Percentiles rank a stretch among this genome's conserved stretches.
Evolutionary conservation across 2,888 invertebrate species (phyloP).

Genomic region (Netelia fuscicornis): DNA sequence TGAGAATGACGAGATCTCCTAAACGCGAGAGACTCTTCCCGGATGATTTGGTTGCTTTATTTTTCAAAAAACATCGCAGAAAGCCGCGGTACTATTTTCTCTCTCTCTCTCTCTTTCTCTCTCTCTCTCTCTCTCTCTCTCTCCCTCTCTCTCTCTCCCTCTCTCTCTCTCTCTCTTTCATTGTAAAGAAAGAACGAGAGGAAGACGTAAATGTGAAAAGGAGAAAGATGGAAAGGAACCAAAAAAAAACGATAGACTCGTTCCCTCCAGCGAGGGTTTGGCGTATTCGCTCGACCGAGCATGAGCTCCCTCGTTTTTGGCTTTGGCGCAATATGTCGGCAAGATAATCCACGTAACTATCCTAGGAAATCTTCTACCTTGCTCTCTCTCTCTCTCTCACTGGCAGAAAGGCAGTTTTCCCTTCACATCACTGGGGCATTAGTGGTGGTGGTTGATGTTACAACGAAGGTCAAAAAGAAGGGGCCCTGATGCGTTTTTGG

Average conservation of each 20-base stretch:
- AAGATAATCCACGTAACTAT: slow-evolving; percentile 83
- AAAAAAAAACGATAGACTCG: slow-evolving; percentile 61
- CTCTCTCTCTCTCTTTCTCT: too few species aligned
- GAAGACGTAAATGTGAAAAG: slow-evolving; percentile 17
- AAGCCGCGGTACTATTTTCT: slow-evolving; percentile 60
- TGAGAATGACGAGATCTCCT: slow-evolving; percentile 30
- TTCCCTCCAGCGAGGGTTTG: slow-evolving; percentile 60
- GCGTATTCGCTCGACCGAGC: slow-evolving; percentile 76
- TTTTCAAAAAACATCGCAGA: slow-evolving; percentile 38
- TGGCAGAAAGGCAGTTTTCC: slow-evolving; percentile 66
- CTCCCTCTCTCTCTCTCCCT: too few species aligned
- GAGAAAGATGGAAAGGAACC: slow-evolving; percentile 43
- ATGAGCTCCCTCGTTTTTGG: slow-evolving; percentile 75
- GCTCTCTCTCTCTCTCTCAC: background rate
- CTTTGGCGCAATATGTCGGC: slow-evolving; percentile 82
- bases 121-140: too few species aligned
- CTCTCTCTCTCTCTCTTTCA: background rate
- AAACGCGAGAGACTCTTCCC: slow-evolving; percentile 50
- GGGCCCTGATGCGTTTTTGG: slow-evolving; percentile 63
- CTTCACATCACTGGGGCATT: slow-evolving; percentile 43
- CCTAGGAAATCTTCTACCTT: slow-evolving; percentile 70
- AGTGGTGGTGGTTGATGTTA: slow-evolving; percentile 36
- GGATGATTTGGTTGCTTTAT: slow-evolving; percentile 35
- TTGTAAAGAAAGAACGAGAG: slow-evolving; percentile 62
- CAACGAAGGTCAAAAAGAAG: slow-evolving; percentile 46